Evolutionary conservation across 2,888 invertebrate species (phyloP).

Genomic region (Portevinia maculata): DNA sequence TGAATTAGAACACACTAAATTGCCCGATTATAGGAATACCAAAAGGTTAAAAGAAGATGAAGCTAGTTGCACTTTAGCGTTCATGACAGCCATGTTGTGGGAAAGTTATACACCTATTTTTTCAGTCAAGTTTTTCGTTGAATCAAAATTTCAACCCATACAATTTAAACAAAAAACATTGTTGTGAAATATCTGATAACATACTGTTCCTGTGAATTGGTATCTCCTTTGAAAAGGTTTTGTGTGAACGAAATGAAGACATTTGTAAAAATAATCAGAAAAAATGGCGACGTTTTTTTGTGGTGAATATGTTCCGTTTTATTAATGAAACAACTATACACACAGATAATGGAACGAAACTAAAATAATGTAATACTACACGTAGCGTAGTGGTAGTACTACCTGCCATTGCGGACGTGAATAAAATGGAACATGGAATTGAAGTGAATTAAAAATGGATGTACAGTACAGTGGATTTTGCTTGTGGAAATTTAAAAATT

Average conservation of each 20-base stretch:
- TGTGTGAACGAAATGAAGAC: constrained; percentile 19
- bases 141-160: constrained; percentile 10
- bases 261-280: constrained; percentile 14
- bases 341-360: constrained; percentile 43
- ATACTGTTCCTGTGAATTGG: constrained; percentile 30
- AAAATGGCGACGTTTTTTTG: constrained; percentile 52
- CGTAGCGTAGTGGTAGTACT: too few relatives aligned
- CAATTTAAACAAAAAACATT: constrained; percentile 32
- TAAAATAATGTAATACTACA: too few relatives aligned
- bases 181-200: background rate
- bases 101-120: constrained; percentile 10
- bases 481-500: background rate
- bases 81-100: constrained; percentile 76
- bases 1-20: constrained; percentile 55
- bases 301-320: constrained; percentile 53
- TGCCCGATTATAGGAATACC: constrained; percentile 32
- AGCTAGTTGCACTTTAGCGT: constrained; percentile 79
- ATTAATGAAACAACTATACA: constrained; percentile 33
- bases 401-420: too few relatives aligned
- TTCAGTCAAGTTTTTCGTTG: background rate
- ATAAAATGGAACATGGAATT: too few relatives aligned
- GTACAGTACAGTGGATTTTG: constrained; percentile 24
- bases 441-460: constrained; percentile 68
- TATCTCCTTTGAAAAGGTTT: constrained; percentile 13
- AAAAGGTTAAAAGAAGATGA: constrained; percentile 77